A percentile compares a stretch with the other conserved stretches of the same genome.
Conservation (phyloP, 2,113 vertebrate genomes). For the Recurvirostra avosetta region DNA sequence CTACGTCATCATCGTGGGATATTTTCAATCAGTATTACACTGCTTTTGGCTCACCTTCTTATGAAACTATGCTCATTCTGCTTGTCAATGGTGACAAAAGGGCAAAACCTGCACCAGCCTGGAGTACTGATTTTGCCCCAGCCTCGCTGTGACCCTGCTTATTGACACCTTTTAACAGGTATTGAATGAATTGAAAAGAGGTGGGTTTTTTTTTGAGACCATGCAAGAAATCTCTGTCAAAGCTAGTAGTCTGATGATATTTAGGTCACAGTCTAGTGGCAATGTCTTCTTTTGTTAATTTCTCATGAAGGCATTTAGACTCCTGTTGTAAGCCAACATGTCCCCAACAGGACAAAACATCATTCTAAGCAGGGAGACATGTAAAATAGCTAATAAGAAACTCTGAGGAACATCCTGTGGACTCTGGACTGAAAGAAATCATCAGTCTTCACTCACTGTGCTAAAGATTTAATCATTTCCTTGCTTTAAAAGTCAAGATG, state of each 20-base stretch:
- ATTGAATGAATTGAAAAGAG: not conserved
- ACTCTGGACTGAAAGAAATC: not conserved
- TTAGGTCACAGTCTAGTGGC: not conserved
- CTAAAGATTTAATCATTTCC: not conserved
- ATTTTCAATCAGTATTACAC: not conserved
- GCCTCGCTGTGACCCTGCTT: not conserved
- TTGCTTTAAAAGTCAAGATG: not conserved
- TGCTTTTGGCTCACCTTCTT: not conserved
- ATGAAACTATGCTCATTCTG: not conserved
- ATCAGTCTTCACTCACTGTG: not conserved
- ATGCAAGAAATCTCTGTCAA: not conserved
- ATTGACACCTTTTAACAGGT: not conserved
- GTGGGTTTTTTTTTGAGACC: not conserved
- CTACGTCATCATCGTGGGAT: not conserved
- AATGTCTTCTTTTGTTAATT: not conserved
- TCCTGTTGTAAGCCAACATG: not conserved
- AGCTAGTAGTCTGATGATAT: not conserved
- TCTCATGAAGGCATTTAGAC: not conserved
- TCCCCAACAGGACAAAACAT: not conserved
- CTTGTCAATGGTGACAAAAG: not conserved
- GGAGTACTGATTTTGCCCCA: not conserved
- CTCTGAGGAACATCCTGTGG: not conserved
- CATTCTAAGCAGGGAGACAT: not conserved
- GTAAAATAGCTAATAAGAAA: not conserved
- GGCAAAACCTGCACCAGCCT: not conserved